These are phyloP conservation scores for Protophormia terraenovae DNA, from an alignment of 2,888 invertebrate genomes.

Conservation along the genomic window DNA sequence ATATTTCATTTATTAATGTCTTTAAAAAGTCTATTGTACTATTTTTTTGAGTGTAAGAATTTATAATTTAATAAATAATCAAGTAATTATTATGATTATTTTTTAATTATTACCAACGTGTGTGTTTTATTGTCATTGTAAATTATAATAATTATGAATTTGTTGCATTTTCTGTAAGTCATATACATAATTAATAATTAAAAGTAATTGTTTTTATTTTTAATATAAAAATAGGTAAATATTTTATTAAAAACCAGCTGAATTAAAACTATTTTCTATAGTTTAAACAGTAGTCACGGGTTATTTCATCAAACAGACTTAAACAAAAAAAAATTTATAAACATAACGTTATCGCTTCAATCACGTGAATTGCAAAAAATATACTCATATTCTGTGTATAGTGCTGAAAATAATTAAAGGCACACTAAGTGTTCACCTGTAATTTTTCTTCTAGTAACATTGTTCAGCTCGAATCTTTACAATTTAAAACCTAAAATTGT, in stretches of 20 bases:
- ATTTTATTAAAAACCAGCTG: background rate
- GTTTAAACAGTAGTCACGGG: constrained; percentile 27
- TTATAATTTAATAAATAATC: background rate
- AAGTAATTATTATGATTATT: background rate
- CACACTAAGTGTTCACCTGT: background rate
- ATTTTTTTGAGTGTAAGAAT: background rate
- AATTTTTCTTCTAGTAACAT: too few species aligned
- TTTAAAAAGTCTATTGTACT: background rate
- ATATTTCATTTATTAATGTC: background rate
- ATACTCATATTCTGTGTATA: background rate
- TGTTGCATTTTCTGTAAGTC: background rate
- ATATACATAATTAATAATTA: constrained; percentile 11
- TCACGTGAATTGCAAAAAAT: constrained; percentile 39
- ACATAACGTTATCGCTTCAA: constrained; percentile 15
- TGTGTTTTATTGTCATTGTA: background rate
- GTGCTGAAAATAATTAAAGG: background rate
- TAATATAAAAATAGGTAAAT: background rate
- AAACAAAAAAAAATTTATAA: background rate
- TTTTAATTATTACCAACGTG: too few species aligned
- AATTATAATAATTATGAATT: background rate
- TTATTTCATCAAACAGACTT: constrained; percentile 2
- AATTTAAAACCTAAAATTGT: too few species aligned
- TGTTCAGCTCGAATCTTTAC: too few species aligned
- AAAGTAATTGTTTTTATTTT: constrained; percentile 5
- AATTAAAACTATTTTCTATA: background rate